Percentiles rank a stretch among this genome's conserved stretches.
phyloP scores from a whole-genome alignment of 1,140 invertebrate species.

The Habropoda laboriosa region DNA sequence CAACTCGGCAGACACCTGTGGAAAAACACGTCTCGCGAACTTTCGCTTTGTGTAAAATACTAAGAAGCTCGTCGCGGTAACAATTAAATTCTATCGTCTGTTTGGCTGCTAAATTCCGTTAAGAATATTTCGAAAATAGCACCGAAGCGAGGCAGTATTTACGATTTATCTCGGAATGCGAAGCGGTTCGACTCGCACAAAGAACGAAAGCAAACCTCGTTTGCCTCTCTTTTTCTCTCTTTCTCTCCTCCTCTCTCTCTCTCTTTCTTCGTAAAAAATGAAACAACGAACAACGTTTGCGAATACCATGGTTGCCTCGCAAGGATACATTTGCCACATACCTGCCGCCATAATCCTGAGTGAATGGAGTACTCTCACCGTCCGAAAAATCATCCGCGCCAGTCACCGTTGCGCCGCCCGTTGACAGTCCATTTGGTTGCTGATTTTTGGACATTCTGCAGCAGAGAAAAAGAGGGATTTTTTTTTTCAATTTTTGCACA shows the following conservation, averaged over 20 bases:
- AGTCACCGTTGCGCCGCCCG: constrained; percentile 84
- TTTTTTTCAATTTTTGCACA: too few species aligned
- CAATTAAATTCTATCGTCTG: not conserved
- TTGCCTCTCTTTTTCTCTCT: too few species aligned
- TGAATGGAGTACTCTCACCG: constrained; percentile 91
- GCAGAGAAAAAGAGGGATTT: not conserved
- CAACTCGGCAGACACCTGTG: too few species aligned
- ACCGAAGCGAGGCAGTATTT: not conserved
- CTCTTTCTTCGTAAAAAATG: not conserved
- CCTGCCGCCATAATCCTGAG: constrained; percentile 93
- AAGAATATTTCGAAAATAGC: not conserved
- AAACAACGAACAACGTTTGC: not conserved
- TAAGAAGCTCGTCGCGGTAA: too few species aligned
- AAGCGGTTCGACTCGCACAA: not conserved
- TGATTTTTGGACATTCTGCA: constrained; percentile 78
- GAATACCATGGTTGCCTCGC: not conserved
- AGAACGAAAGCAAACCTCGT: not conserved
- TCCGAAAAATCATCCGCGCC: constrained; percentile 90
- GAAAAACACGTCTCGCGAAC: too few species aligned
- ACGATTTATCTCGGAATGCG: not conserved
- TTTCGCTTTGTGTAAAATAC: too few species aligned
- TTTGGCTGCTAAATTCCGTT: not conserved
- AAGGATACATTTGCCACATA: constrained; percentile 76
- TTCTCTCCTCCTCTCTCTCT: not conserved
- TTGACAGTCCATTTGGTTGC: constrained; percentile 83